Evolutionary conservation across 2,113 vertebrate genomes (phyloP).

Genomic region (Coregonus clupeaformis): DNA sequence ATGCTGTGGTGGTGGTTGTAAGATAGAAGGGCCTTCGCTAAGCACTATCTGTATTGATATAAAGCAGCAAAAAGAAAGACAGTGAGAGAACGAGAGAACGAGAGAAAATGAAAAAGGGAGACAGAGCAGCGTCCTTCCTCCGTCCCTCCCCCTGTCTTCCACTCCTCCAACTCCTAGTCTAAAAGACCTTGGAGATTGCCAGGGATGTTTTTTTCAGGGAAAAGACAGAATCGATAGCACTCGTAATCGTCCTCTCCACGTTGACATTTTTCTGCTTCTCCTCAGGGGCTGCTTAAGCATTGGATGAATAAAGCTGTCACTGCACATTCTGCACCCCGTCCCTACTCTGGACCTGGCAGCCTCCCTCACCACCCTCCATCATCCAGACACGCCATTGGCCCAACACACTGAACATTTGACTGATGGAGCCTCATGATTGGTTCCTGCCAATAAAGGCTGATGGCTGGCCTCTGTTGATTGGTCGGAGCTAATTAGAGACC

Average conservation of each 20-base stretch:
- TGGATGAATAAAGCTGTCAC: constrained; percentile 75
- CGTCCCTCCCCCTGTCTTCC: not conserved
- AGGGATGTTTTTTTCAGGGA: constrained; percentile 46
- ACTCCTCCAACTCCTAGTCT: constrained; percentile 29
- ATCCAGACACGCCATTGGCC: constrained; percentile 47
- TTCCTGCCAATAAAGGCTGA: constrained; percentile 36
- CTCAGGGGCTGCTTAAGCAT: constrained; percentile 70
- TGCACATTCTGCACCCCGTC: constrained; percentile 57
- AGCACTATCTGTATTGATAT: constrained; percentile 61
- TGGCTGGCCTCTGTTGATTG: constrained; percentile 63
- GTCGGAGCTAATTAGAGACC: constrained; percentile 63
- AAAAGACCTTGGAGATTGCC: constrained; percentile 38
- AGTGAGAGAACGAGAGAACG: not conserved
- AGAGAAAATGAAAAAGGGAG: not conserved
- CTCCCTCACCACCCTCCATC: constrained; percentile 40
- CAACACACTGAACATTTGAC: constrained; percentile 29
- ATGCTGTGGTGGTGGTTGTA: constrained; percentile 14
- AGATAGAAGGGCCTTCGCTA: constrained; percentile 37
- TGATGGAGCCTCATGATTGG: constrained; percentile 56
- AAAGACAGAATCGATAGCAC: constrained; percentile 65
- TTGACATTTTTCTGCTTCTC: constrained; percentile 68
- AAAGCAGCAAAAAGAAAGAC: constrained; percentile 41
- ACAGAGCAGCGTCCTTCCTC: constrained; percentile 26
- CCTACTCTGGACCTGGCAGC: constrained; percentile 52
- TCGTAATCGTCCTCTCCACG: constrained; percentile 66